phyloP scores from a whole-genome alignment of 1,140 invertebrate genomes.

The Gerris buenoi region DNA sequence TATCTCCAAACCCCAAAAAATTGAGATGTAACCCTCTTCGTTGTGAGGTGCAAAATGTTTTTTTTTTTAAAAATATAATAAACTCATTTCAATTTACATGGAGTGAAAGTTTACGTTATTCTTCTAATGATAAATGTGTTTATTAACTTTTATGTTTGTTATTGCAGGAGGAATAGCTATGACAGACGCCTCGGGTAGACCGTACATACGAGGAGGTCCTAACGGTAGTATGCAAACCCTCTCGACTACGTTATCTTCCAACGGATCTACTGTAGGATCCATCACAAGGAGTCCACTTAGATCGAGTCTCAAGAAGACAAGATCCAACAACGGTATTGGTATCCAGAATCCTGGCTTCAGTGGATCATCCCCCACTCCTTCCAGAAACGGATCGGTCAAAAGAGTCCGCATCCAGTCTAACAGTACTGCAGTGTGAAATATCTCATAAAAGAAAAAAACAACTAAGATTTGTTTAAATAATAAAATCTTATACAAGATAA shows the following conservation, averaged over 20 bases:
- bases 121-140: no score
- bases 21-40: no score
- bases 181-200: slow-evolving; percentile 66
- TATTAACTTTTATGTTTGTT: neutral
- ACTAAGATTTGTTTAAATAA: no score
- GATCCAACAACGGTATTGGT: slow-evolving; percentile 44
- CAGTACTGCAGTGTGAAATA: slow-evolving; percentile 54
- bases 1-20: no score
- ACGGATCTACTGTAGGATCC: slow-evolving; percentile 38
- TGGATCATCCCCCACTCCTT: slow-evolving; percentile 57
- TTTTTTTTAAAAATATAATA: no score
- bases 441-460: no score
- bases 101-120: no score
- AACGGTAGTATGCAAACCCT: slow-evolving; percentile 61
- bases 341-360: slow-evolving; percentile 73
- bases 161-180: slow-evolving; percentile 39
- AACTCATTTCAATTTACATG: no score
- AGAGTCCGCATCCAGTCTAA: slow-evolving; percentile 77
- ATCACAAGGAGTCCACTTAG: slow-evolving; percentile 52
- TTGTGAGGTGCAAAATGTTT: no score
- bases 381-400: slow-evolving; percentile 66
- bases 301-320: slow-evolving; percentile 66
- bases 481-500: no score
- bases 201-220: slow-evolving; percentile 41
- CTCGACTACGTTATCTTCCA: slow-evolving; percentile 48